Evolutionary conservation across 2,113 vertebrate species (phyloP).

Genomic region (Sphyrna mokarran): DNA sequence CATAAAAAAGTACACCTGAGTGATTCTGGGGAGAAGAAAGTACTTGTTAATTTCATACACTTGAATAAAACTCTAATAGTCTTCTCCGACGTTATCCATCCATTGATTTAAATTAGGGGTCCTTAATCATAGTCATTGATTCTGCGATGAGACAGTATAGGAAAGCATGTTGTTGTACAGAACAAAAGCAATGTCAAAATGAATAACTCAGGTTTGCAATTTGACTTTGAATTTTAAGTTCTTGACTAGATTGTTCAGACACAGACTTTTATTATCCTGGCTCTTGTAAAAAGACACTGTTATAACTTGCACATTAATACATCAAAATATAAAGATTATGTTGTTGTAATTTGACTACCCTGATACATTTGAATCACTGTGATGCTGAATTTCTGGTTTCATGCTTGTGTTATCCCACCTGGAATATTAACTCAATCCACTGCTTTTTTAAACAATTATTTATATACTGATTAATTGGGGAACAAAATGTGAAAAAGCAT

Average conservation of each 20-base stretch:
- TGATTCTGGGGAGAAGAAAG: not conserved
- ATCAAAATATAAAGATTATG: not conserved
- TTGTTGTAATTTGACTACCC: not conserved
- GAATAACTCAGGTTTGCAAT: not conserved
- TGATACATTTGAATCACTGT: not conserved
- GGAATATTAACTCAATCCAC: not conserved
- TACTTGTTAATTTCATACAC: slow-evolving; percentile 15
- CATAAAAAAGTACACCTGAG: not conserved
- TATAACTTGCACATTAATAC: not conserved
- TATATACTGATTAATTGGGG: not conserved
- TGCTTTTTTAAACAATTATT: not conserved
- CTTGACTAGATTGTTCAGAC: not conserved
- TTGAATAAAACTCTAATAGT: not conserved
- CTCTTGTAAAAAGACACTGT: not conserved
- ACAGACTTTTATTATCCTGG: not conserved
- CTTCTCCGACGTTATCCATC: not conserved
- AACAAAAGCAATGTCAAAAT: not conserved
- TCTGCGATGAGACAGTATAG: not conserved
- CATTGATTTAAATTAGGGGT: not conserved
- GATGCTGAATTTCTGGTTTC: slow-evolving; percentile 8
- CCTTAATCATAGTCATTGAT: not conserved
- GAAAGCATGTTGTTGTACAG: not conserved
- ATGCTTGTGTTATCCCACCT: not conserved
- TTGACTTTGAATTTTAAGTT: not conserved
- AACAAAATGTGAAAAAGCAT: not conserved